A percentile compares a stretch with the other conserved stretches of the same genome.
Conservation (phyloP, 2,888 invertebrate species). For the Microplitis manilae region DNA sequence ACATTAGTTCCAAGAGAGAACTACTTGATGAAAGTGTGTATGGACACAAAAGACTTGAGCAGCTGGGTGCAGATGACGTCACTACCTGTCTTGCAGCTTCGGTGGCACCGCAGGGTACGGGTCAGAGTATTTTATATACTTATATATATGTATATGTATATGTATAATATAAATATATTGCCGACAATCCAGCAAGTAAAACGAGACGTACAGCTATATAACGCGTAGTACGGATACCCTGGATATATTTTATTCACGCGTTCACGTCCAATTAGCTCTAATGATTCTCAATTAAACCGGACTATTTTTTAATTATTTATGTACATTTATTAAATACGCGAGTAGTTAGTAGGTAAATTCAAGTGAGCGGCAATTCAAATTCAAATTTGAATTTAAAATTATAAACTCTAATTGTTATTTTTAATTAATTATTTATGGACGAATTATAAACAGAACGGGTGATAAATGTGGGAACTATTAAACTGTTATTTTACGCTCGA, state of each 20-base stretch:
- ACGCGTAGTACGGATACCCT: conserved; percentile 11
- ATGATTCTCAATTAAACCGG: conserved; percentile 9
- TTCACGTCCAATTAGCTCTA: conserved; percentile 29
- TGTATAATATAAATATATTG: too few relatives aligned
- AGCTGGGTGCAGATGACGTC: conserved; percentile 64
- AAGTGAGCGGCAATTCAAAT: too few relatives aligned
- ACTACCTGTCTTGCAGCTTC: conserved; percentile 64
- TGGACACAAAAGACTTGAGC: conserved; percentile 57
- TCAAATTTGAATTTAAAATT: neutral
- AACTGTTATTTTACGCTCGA: neutral
- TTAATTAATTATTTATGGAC: neutral
- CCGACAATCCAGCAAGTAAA: conserved; percentile 22
- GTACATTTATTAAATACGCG: neutral
- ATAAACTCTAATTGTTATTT: neutral
- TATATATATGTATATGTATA: too few relatives aligned
- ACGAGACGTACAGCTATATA: conserved; percentile 12
- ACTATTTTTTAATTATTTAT: conserved; percentile 7
- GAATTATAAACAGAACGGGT: neutral
- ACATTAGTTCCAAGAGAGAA: neutral
- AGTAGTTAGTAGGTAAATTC: too few relatives aligned
- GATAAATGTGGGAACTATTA: neutral
- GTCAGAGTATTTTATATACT: conserved; percentile 53
- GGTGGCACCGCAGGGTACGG: conserved; percentile 61
- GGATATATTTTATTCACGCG: conserved; percentile 35
- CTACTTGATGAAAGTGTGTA: conserved; percentile 18